Conservation (phyloP, 2,797 vertebrate species). For the Sebastiscus albofasciatus region DNA sequence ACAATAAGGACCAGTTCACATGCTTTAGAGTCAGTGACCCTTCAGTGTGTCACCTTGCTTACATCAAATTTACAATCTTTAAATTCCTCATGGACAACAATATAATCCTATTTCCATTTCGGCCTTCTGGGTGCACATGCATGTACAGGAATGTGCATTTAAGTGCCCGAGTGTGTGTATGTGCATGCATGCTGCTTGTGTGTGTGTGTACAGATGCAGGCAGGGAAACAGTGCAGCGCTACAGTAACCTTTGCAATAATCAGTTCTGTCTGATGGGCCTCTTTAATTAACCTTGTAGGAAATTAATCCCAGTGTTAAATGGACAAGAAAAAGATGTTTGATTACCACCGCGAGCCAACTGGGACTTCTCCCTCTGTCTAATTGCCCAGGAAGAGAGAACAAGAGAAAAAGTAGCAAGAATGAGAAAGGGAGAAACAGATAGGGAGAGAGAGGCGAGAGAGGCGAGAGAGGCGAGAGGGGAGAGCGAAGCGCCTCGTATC, state of each 20-base stretch:
- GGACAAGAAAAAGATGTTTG: conserved; percentile 87
- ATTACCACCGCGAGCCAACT: conserved; percentile 81
- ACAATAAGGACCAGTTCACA: not conserved
- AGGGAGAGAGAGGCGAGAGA: conserved; percentile 50
- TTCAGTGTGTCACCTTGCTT: not conserved
- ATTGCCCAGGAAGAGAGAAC: conserved; percentile 80
- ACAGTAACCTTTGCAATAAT: conserved; percentile 86
- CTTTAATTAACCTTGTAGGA: conserved; percentile 88
- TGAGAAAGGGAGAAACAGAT: conserved; percentile 68
- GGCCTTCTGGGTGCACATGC: not conserved
- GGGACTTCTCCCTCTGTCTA: conserved; percentile 82
- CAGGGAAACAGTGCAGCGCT: conserved; percentile 58
- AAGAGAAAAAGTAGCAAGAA: conserved; percentile 72
- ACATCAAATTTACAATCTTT: not conserved
- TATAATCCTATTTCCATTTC: not conserved
- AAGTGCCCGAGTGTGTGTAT: not conserved
- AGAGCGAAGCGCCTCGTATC: conserved; percentile 53
- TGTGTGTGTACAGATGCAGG: conserved; percentile 8
- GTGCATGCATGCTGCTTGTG: not conserved
- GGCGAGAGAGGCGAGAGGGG: conserved; percentile 40
- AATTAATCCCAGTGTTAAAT: conserved; percentile 87
- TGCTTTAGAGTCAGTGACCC: not conserved
- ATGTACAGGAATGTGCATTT: conserved; percentile 11
- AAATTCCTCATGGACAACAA: not conserved
- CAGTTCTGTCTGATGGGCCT: conserved; percentile 84